Base-by-base conservation (phyloP, 2,888 invertebrate species). In the Caenorhabditis imperialis region DNA sequence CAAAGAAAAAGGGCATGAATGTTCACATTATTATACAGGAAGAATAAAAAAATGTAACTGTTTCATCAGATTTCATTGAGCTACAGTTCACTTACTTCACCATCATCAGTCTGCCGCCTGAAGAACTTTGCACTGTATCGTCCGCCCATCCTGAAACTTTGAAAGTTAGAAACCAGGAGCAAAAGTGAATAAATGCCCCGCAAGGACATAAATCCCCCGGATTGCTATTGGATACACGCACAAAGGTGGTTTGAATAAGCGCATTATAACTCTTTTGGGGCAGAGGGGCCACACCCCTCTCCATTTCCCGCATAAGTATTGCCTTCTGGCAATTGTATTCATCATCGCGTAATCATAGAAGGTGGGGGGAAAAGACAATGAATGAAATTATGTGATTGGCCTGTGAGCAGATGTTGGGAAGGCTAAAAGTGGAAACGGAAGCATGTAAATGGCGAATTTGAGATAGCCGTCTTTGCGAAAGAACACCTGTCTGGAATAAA, bases 211-310 rank as follows among this genome's bases (percentile, higher is more conserved):
- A 48, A 37, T 47, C 51, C 18, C 22, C 38, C 38, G 30, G 48
- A 47, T 33, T 42, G 25, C 30, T 12, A 14, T 23, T 38, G 44
- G 57, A 57, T 44, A 57, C 67, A 67, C 35, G 30, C 7, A 30
- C 35, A 67, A 51, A 67, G 47, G 65, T 65, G 45, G 65, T 44
- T 51, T 67, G 67, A 67, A 57, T 67, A 51, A 67, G 67, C 50
- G 57, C 38, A 67, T 67, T 67, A 67, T 67, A 67, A 67, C 67
- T 67, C 62, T 62, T 50, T 50, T 48, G 33, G 67, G 65, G 65
- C n/a, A n/a, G n/a, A 51, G 67, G 42, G 67, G 57, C 51, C 57
- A 51, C 44, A n/a, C 35, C 12, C 30, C 40, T 54, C 50, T 33
- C 37, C 57, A 38, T 12, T 38, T 67, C 35, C 38, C 30, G 33